phyloP scores from a whole-genome alignment of 2,888 invertebrate genomes.

The Thumatha senex region DNA sequence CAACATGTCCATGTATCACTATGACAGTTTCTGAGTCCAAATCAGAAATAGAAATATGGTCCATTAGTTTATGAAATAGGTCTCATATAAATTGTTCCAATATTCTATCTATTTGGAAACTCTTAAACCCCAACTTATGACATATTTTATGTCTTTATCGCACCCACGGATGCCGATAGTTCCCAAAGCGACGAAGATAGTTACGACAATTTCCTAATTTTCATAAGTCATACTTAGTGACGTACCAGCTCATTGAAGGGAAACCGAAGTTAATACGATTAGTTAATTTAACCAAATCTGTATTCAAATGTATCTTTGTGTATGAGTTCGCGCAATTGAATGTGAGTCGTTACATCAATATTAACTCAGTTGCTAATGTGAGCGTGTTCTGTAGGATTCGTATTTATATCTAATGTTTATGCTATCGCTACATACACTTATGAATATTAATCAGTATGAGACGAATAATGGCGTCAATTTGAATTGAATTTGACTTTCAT shows the following conservation, averaged over 20 bases:
- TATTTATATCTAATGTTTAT: conserved; percentile 1
- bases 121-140: too few species aligned
- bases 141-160: too few species aligned
- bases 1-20: too few species aligned
- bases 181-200: background rate
- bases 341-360: conserved; percentile 3
- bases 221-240: background rate
- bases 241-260: background rate
- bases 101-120: too few species aligned
- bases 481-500: background rate
- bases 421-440: background rate
- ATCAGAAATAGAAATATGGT: too few species aligned
- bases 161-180: too few species aligned
- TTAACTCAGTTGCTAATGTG: background rate
- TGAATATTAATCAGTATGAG: background rate
- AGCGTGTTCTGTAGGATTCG: background rate
- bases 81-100: too few species aligned
- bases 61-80: too few species aligned
- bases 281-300: background rate
- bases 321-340: background rate
- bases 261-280: background rate
- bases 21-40: too few species aligned
- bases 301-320: conserved; percentile 5
- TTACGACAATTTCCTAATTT: background rate
- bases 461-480: background rate